Conservation (phyloP, 2,888 invertebrate species). For the Drosophila colorata region DNA sequence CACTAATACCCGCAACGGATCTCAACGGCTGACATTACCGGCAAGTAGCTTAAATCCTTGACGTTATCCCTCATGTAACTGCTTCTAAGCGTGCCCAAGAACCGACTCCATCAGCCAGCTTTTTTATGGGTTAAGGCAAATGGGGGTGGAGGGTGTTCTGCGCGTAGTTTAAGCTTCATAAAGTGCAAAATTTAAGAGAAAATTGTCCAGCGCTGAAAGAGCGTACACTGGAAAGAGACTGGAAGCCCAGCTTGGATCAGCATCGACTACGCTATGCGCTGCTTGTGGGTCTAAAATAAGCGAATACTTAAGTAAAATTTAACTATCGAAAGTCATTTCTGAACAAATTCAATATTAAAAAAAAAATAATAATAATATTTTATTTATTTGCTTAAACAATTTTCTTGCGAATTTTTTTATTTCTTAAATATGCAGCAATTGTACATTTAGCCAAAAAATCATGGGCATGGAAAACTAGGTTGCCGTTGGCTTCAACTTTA, state of each 20-base stretch:
- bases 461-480: too few species aligned
- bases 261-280: conserved; percentile 26
- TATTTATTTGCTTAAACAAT: too few species aligned
- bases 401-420: too few species aligned
- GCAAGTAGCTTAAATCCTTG: conserved; percentile 78
- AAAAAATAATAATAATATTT: too few species aligned
- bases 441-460: too few species aligned
- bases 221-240: conserved; percentile 41
- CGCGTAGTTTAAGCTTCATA: conserved; percentile 12
- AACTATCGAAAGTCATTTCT: too few species aligned
- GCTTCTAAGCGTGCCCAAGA: conserved; percentile 54
- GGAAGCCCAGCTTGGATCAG: conserved; percentile 14
- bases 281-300: too few species aligned
- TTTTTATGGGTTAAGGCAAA: not conserved
- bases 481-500: too few species aligned
- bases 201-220: conserved; percentile 60
- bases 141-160: not conserved
- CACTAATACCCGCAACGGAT: conserved; percentile 27
- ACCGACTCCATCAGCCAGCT: conserved; percentile 16
- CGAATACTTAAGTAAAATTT: too few species aligned
- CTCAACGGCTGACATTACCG: conserved; percentile 59
- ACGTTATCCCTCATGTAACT: conserved; percentile 73
- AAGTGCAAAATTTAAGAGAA: conserved; percentile 37
- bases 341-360: too few species aligned
- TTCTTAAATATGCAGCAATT: too few species aligned